Base-by-base conservation (phyloP, 2,797 vertebrate genomes). In the Lateolabrax maculatus region DNA sequence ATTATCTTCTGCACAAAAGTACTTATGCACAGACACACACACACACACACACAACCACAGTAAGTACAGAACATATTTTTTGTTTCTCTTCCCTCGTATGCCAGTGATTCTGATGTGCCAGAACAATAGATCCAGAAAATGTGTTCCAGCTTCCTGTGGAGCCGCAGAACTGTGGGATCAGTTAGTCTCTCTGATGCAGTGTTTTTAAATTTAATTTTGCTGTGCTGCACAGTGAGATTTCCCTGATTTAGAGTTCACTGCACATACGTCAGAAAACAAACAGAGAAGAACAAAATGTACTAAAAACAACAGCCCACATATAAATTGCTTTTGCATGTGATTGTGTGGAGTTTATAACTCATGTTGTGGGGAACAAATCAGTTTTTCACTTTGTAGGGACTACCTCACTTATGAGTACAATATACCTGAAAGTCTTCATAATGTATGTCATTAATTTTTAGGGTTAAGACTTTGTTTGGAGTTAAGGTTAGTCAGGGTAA, bases 121-220 rank as follows among this genome's bases (percentile, higher is more conserved):
- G 88, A 86, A 90, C 84, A 84, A 91, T 89, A 89, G 87, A 90
- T 88, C 85, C 84, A 58, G 76, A 80, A 81, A 86, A 83, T 80
- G 75, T 84, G 78, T 61, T 82, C 52, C 82, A 81, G 85, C 75
- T 78, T 87, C 83, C 77, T 16, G 51, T 75, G 64, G 58, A 77
- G 84, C 66, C 13, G 2, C 61, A 81, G 36, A 60, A 84, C 85
- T 83, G 77, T 80, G 73, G 71, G 52, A 84, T 84, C 67, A 41
- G 11, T 76, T 31, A 70, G 51, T 69, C 44, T 69, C 44, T 69
- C 75, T 72, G 67, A 57, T 60, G 48, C 41, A 25, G 52, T 49
- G 29, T 44, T 75, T 31, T 43, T 41, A 27, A 29, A 76, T 70
- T 75, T 18, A 18, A 75, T 79, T 84, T 80, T 56, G 49, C 61